These are phyloP conservation scores for Bubalus kerabau DNA, from an alignment of 2,113 vertebrate genomes.

Conservation along the genomic window DNA sequence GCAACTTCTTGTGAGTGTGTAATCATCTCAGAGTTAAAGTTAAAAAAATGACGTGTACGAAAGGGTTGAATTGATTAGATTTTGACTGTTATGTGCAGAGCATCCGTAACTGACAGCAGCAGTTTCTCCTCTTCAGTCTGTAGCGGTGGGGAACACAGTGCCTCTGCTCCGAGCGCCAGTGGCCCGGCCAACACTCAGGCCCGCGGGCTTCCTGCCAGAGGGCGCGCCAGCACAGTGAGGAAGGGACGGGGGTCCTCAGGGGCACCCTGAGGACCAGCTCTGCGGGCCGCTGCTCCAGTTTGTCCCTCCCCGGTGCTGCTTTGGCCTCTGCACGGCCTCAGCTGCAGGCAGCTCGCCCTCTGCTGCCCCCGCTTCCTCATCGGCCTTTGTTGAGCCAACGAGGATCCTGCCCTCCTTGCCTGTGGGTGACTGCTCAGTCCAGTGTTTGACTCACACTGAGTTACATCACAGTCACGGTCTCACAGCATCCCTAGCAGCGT, in stretches of 20 bases:
- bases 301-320: rapidly evolving
- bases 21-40: background rate
- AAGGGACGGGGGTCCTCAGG: rapidly evolving
- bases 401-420: background rate
- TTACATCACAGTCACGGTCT: too few species aligned
- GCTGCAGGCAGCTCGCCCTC: background rate
- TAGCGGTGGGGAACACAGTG: background rate
- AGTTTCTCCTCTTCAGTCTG: background rate
- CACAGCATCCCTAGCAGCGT: rapidly evolving
- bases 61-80: background rate
- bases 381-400: background rate
- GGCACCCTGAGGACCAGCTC: background rate
- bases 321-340: background rate
- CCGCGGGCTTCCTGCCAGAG: background rate
- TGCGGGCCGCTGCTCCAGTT: rapidly evolving
- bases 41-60: background rate
- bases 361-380: background rate
- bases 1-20: background rate
- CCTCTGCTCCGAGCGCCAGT: rapidly evolving
- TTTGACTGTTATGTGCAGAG: background rate
- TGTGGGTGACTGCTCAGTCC: rapidly evolving
- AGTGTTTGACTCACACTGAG: rapidly evolving
- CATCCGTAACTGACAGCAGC: background rate
- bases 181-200: background rate
- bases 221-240: background rate